Evolutionary conservation across 2,113 vertebrate species (phyloP), one percentile per base, ranked within the genome.

Genomic region (Argyrosomus japonicus): DNA sequence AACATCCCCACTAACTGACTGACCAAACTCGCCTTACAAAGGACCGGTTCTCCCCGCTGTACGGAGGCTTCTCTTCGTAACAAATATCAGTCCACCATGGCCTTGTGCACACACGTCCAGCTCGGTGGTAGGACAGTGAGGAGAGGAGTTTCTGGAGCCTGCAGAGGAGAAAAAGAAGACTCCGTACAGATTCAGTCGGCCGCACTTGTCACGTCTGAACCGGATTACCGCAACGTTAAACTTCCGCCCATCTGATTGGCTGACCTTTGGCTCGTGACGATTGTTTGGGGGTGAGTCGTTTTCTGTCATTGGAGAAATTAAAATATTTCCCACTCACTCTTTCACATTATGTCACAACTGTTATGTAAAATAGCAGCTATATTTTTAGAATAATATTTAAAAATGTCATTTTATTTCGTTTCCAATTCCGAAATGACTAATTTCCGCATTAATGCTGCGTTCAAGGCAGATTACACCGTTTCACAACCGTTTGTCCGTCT

Each of bases 161-260:
- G 13, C 18, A 5, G 61, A n/a, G 5, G 27, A 48, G 21, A 40
- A 83, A 56, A 69, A 12, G 14, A 63, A 6, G 23, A 57, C 25
- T 43, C 75, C 73, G 64, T 73, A 77, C 36, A 40, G 77, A 23
- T 89, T 12, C 60, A 27, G 32, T 75, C 92, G 88, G 90, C 89
- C 93, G 92, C 93, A 92, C 91, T 92, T 88, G 89, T 88, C 91
- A 90, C 90, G 88, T 93, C 92, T 82, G 89, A 93, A 93, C 92
- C 88, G 89, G 91, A 94, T 89, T 90, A 94, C 93, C 74, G 89
- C 91, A 92, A 88, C 71, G 67, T 21, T 87, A 86, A 73, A 87
- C 87, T 93, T 93, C 90, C 90, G 87, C 84, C 76, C 56, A 4
- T 85, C 83, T 91, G 81, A 94, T 94, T 94, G 94, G 93, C 23